These are phyloP conservation scores for Champsocephalus esox DNA, from an alignment of 2,797 vertebrate genomes.

Conservation along the genomic window DNA sequence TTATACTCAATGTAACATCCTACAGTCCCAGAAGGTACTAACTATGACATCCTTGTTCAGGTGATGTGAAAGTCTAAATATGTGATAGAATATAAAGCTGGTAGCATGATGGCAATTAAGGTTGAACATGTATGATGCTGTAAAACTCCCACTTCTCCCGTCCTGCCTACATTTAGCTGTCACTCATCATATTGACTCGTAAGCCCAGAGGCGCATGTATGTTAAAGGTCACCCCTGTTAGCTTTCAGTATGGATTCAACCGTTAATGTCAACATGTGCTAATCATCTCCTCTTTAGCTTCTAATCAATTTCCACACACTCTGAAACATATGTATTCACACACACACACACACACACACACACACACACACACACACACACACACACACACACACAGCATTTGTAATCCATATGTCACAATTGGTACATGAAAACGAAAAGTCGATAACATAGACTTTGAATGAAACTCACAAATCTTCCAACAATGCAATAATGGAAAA, in stretches of 20 bases:
- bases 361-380: background rate
- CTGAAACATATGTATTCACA: background rate
- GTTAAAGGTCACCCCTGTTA: too few relatives aligned
- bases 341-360: too few relatives aligned
- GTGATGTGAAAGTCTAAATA: conserved; percentile 2
- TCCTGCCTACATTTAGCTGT: conserved; percentile 7
- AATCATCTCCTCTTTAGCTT: conserved; percentile 50
- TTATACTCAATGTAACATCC: background rate
- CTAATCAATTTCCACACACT: conserved; percentile 28
- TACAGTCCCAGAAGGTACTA: conserved; percentile 2
- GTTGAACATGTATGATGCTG: background rate
- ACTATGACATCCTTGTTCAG: background rate
- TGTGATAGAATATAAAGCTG: background rate
- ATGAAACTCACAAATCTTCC: background rate
- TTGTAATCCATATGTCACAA: background rate
- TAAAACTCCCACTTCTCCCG: background rate
- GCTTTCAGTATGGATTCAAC: conserved; percentile 5
- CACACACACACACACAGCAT: background rate
- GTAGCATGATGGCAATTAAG: background rate
- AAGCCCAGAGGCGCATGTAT: too few relatives aligned
- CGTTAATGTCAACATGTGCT: conserved; percentile 30
- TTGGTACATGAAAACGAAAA: background rate
- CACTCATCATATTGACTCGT: conserved; percentile 34
- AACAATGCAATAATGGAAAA: background rate
- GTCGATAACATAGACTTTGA: background rate